These are phyloP conservation scores for Karalla daura DNA, from an alignment of 2,797 vertebrate genomes.

Conservation along the genomic window DNA sequence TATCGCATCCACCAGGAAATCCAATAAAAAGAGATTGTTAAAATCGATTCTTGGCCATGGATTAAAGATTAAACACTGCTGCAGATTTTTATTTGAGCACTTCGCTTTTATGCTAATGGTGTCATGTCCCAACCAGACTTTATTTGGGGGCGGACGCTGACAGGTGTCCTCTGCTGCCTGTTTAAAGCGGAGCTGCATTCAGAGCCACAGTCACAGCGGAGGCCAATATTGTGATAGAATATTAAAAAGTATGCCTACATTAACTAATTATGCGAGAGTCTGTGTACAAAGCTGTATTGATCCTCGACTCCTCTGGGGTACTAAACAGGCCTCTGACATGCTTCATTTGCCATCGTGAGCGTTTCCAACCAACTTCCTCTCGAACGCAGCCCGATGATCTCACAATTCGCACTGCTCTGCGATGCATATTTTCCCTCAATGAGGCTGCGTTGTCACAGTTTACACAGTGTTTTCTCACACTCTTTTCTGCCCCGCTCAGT, in stretches of 20 bases:
- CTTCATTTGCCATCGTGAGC: constrained; percentile 37
- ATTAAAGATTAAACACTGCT: constrained; percentile 64
- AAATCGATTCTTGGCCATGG: constrained; percentile 58
- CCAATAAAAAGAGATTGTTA: constrained; percentile 66
- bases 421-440: constrained; percentile 56
- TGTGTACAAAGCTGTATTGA: constrained; percentile 50
- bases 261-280: constrained; percentile 37
- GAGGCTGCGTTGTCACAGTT: constrained; percentile 64
- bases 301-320: constrained; percentile 16
- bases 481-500: constrained; percentile 19
- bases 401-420: constrained; percentile 38
- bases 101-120: constrained; percentile 53
- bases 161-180: constrained; percentile 43
- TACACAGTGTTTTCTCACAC: constrained; percentile 58
- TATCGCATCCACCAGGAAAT: constrained; percentile 44
- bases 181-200: not conserved
- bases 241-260: constrained; percentile 39
- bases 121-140: constrained; percentile 22
- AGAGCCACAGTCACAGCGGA: not conserved
- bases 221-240: constrained; percentile 29
- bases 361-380: constrained; percentile 23
- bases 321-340: constrained; percentile 44
- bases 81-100: constrained; percentile 56
- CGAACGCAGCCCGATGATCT: constrained; percentile 30
- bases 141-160: constrained; percentile 43